Evolutionary conservation across 2,113 vertebrate species (phyloP).

Genomic region (Peromyscus polionotus): DNA sequence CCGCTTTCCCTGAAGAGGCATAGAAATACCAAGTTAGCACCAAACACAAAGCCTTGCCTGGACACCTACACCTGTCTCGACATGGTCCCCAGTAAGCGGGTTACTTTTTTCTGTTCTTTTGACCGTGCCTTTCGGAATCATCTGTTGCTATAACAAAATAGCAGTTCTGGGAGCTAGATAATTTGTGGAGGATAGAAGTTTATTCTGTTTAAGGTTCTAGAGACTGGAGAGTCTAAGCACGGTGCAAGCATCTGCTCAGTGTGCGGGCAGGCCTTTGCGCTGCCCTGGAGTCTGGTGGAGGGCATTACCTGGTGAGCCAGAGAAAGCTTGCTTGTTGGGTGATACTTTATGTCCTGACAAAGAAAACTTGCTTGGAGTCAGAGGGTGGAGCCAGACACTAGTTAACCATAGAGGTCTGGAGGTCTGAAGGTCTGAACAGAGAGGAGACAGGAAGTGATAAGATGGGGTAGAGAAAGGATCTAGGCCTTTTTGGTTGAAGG

Average conservation of each 20-base stretch:
- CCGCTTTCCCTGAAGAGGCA: neutral
- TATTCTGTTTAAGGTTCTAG: neutral
- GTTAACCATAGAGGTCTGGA: too few species aligned
- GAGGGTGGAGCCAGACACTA: too few species aligned
- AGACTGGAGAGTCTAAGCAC: neutral
- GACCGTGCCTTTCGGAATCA: neutral
- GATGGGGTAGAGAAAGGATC: too few species aligned
- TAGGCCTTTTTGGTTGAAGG: too few species aligned
- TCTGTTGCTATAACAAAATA: neutral
- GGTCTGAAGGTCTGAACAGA: too few species aligned
- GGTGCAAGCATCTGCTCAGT: neutral
- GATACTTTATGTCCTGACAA: too few species aligned
- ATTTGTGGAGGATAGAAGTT: neutral
- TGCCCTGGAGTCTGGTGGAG: neutral
- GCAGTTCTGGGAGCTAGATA: neutral
- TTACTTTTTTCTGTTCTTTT: neutral
- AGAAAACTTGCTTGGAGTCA: too few species aligned
- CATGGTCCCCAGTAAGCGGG: neutral
- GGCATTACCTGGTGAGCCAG: neutral
- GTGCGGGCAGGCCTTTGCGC: neutral
- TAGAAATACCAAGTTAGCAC: neutral
- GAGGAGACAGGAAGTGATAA: too few species aligned
- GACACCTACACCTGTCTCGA: rapidly evolving
- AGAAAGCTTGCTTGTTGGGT: neutral
- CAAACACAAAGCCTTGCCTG: neutral